phyloP scores from a whole-genome alignment of 2,797 vertebrate species.

The Poeciliopsis presidionis region DNA sequence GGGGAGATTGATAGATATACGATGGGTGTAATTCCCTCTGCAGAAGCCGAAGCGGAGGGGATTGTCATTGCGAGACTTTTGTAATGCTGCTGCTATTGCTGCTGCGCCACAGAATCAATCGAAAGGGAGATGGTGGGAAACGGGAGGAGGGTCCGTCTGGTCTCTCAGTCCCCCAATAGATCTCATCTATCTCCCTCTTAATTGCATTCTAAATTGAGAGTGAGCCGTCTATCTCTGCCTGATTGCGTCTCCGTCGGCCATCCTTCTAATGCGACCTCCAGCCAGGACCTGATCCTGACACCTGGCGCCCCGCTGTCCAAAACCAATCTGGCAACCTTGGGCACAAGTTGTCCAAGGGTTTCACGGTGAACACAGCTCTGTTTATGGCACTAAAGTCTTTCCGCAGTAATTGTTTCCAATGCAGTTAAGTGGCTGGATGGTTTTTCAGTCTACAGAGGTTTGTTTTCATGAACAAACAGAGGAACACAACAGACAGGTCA shows the following conservation, averaged over 20 bases:
- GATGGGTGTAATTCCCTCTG: constrained; percentile 42
- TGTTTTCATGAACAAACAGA: not conserved
- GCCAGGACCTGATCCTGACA: constrained; percentile 41
- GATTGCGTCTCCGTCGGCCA: constrained; percentile 26
- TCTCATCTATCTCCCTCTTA: constrained; percentile 17
- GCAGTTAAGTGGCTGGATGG: not conserved
- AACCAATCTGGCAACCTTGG: constrained; percentile 46
- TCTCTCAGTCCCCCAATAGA: constrained; percentile 55
- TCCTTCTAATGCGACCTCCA: constrained; percentile 9
- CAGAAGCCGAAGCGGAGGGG: constrained; percentile 46
- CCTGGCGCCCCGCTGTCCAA: constrained; percentile 52
- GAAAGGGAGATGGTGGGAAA: constrained; percentile 30
- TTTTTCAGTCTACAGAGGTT: not conserved
- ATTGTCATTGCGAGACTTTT: constrained; percentile 41
- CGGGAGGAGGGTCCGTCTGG: constrained; percentile 51
- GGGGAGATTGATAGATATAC: not conserved
- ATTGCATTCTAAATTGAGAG: constrained; percentile 21
- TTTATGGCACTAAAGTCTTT: not conserved
- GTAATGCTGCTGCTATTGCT: constrained; percentile 47
- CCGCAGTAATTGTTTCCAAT: not conserved
- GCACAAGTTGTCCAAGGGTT: constrained; percentile 26
- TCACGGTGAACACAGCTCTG: constrained; percentile 8
- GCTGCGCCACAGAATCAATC: constrained; percentile 67
- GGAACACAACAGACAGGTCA: not conserved
- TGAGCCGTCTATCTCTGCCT: constrained; percentile 34